Conservation (phyloP, 2,113 vertebrate genomes). For the Tychaedon coryphoeus region DNA sequence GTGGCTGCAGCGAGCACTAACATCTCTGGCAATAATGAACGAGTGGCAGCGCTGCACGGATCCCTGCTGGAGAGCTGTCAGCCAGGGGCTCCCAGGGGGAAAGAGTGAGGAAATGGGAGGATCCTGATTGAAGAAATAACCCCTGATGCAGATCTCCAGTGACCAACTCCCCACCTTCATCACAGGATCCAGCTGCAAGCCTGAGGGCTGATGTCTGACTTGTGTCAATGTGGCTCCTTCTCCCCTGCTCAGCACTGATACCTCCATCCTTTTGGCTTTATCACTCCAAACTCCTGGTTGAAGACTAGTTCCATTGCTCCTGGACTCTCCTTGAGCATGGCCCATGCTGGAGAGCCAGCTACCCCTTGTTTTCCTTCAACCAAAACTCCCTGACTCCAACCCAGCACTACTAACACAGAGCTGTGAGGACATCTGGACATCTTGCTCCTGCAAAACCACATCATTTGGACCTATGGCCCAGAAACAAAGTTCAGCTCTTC, state of each 20-base stretch:
- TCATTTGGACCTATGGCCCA: too few relatives aligned
- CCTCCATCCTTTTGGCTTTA: neutral
- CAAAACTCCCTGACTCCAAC: neutral
- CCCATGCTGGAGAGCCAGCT: neutral
- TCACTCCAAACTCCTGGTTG: neutral
- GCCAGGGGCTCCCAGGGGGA: neutral
- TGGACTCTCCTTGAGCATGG: neutral
- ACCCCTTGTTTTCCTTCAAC: neutral
- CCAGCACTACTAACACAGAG: neutral
- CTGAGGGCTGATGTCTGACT: neutral
- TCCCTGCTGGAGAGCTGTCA: constrained; percentile 12
- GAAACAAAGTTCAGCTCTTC: neutral
- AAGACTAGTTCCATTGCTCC: neutral
- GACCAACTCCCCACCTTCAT: neutral
- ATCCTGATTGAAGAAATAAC: neutral
- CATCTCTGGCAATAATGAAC: neutral
- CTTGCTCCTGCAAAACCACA: fast-evolving
- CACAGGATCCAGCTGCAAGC: neutral
- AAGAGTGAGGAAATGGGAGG: neutral
- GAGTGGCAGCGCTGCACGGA: neutral
- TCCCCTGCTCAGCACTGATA: neutral
- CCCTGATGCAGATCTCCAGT: neutral
- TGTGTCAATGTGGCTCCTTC: neutral
- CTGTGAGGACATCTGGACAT: neutral
- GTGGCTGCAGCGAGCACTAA: neutral